phyloP scores from a whole-genome alignment of 1,140 invertebrate species.

The Lepidurus apus region DNA sequence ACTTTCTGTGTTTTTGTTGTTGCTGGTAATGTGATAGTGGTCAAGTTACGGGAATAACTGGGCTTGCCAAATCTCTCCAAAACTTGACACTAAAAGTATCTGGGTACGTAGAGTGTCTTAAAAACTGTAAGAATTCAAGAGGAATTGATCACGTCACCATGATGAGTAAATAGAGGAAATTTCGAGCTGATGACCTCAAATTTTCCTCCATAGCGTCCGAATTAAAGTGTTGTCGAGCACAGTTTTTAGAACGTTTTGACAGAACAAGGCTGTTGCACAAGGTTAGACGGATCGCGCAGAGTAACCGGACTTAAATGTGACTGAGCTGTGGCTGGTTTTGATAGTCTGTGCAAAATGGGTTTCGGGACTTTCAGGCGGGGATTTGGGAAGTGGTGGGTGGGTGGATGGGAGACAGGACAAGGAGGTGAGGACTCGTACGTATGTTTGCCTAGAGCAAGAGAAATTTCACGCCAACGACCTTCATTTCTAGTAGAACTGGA shows the following conservation, averaged over 20 bases:
- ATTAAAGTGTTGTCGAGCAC: not conserved
- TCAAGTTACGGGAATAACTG: no score
- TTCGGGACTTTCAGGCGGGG: not conserved
- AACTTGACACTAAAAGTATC: no score
- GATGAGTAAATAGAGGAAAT: no score
- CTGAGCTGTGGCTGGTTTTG: not conserved
- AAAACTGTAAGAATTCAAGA: no score
- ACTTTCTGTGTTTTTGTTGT: no score
- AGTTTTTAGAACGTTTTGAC: not conserved
- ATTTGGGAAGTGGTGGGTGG: not conserved
- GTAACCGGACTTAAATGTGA: not conserved
- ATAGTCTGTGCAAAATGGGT: conserved; percentile 1
- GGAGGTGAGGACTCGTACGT: not conserved
- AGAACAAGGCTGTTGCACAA: not conserved
- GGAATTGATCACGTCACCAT: no score
- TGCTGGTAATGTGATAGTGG: no score
- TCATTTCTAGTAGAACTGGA: not conserved
- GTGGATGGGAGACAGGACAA: not conserved
- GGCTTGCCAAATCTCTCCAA: no score
- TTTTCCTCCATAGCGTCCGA: not conserved
- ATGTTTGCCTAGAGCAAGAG: conserved; percentile 3
- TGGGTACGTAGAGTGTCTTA: no score
- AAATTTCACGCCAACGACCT: conserved; percentile 18
- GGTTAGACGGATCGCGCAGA: not conserved
- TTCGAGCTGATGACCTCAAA: no score